A percentile compares a stretch with the other conserved stretches of the same genome.
Conservation (phyloP, 1,140 invertebrate genomes). For the Plutomurus gul region DNA sequence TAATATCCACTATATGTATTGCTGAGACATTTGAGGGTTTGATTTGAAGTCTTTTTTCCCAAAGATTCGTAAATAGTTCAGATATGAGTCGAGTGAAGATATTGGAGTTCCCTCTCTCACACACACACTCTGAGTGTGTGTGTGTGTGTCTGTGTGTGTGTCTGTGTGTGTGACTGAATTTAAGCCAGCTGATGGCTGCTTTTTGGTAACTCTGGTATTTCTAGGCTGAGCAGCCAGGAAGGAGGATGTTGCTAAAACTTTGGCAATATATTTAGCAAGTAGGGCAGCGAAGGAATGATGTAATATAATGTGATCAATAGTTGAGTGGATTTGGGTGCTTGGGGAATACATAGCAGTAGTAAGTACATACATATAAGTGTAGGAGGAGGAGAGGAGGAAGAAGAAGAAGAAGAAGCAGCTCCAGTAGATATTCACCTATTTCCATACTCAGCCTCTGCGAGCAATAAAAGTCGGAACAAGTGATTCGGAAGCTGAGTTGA, state of each 20-base stretch:
- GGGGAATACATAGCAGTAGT: too few species aligned
- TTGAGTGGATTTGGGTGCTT: not conserved
- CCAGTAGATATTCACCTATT: too few species aligned
- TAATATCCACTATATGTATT: not conserved
- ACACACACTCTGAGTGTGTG: not conserved
- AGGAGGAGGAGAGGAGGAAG: not conserved
- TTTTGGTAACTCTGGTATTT: not conserved
- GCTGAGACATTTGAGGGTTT: not conserved
- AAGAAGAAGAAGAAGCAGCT: too few species aligned
- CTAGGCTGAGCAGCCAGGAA: not conserved
- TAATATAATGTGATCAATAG: constrained; percentile 15
- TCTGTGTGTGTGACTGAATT: too few species aligned
- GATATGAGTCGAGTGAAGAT: not conserved
- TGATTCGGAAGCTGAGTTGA: not conserved
- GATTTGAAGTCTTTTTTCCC: not conserved
- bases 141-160: not conserved
- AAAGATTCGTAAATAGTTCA: not conserved
- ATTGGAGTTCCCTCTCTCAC: not conserved
- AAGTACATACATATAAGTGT: too few species aligned
- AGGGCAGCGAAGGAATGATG: not conserved
- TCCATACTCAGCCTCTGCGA: not conserved
- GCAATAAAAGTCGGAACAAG: constrained; percentile 18
- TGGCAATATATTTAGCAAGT: constrained; percentile 21
- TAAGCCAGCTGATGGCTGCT: too few species aligned
- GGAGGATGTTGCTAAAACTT: not conserved